Base-by-base conservation (phyloP, 2,888 invertebrate species). In the Drosophila incognita region DNA sequence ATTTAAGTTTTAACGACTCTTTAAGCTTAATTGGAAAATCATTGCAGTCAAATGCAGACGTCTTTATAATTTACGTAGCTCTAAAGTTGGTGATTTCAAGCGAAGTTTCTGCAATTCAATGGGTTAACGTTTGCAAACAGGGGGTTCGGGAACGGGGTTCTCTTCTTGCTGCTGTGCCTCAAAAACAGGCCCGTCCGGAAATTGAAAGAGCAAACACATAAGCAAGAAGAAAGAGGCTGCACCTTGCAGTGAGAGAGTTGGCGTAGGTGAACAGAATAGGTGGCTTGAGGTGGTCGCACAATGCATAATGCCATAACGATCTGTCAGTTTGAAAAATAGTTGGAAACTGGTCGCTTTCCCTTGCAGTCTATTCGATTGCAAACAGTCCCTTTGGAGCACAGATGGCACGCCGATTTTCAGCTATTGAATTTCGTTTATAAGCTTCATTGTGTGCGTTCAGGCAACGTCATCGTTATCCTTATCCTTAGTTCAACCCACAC, bases 401-500 rank as follows among this genome's bases (percentile, higher is more conserved):
- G 80, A 74, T 84, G 84, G 69, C 68, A 74, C 78, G 73, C 76
- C 79, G 83, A 83, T 87, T 87, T 87, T 73, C 76, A 87, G 85
- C 85, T 84, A 87, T 86, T 84, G 85, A 84, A 83, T 84, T 86
- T 84, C 85, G 82, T 71, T 82, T 85, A 87, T 79, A 81, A 87
- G 81, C 79, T 82, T 60, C 69, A 82, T 74, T 81, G 81, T 73
- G 67, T 68, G 72, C 57, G 71, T 68, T 78, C 57, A 31, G 69
- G 71, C 79, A 69, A 65, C 74, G 74, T 74, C 79, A 79, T 81
- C 72, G 69, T 81, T 58, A 74, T 63, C 69, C 59, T 68, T 64
- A 72, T 72, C 58, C 69, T 21, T 49, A 40, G 60, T 53, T 36
- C 36, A 52, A 38, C 21, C 7, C 38, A 5, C 24, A 56, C 18